Evolutionary conservation across 2,888 invertebrate genomes (phyloP), one percentile per base, ranked within the genome.

Genomic region (Helleia helle): DNA sequence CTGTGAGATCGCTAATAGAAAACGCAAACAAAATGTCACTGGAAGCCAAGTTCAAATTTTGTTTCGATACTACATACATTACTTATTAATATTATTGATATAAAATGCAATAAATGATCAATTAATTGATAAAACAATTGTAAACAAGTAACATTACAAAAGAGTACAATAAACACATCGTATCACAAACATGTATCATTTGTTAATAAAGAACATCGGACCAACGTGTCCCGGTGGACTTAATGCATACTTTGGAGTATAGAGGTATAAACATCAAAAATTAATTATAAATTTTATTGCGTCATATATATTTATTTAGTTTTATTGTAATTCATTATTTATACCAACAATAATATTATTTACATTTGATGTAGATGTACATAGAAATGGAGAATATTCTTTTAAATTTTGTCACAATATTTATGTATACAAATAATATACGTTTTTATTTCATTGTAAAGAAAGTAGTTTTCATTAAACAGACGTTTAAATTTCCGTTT

Each of bases 1-100:
- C 43, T 44, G 65, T 58, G 71, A 71, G 72, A 71, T 62, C 67
- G 72, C 65, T 49, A 58, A 59, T 45, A 46, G 44, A 43, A 54
- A 55, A 47, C 44, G 47, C 51, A 54, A 60, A 62, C 51, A 49
- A 56, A 58, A 50, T 46, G 38, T 42, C 41, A 42, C 41, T 59
- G 65, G 62, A 66, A 65, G 65, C 62, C 58, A 58, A 51, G 38
- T 39, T 42, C 41, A 36, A 30, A 44, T 40, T 45, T 22, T 29
- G 39, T 38, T 38, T 31, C 7, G 15, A 30, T 40, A 30, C 40
- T 24, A 28, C 25, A 12, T 22, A 34, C 34, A 22, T 34, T 34
- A 34, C 34, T 34, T 34, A 34, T 34, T 8, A 34, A 11, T 12
- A 22, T 18, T 34, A 34, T 34, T 34, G 34, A 11, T 22, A 22